A percentile compares a stretch with the other conserved stretches of the same genome.
These are phyloP conservation scores for Lasioglossum villosulum DNA, from an alignment of 2,888 invertebrate genomes.

Conservation along the genomic window DNA sequence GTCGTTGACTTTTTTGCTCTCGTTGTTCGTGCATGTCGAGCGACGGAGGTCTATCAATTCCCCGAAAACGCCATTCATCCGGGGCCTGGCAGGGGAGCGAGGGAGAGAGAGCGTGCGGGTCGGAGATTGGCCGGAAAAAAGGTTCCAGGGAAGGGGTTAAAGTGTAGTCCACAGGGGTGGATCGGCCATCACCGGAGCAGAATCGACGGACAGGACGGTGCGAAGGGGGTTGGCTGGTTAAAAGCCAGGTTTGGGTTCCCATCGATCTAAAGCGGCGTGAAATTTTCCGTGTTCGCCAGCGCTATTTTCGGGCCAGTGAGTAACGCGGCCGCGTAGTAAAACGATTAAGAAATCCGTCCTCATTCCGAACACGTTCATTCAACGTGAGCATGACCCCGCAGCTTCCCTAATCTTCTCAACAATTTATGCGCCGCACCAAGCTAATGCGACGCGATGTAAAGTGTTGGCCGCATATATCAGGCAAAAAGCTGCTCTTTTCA, in stretches of 20 bases:
- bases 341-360: constrained; percentile 50
- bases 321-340: constrained; percentile 45
- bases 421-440: constrained; percentile 31
- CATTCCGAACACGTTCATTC: constrained; percentile 12
- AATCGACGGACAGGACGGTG: constrained; percentile 35
- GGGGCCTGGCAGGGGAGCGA: constrained; percentile 32
- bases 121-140: constrained; percentile 60
- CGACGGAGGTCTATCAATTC: constrained; percentile 69
- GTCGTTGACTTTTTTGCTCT: constrained; percentile 22
- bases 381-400: constrained; percentile 1
- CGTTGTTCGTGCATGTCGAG: constrained; percentile 56
- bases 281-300: constrained; percentile 59
- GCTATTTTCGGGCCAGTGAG: constrained; percentile 51
- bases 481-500: not conserved
- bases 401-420: constrained; percentile 43
- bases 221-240: constrained; percentile 57
- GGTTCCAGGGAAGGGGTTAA: constrained; percentile 36
- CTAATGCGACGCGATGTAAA: constrained; percentile 29
- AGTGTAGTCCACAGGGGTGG: constrained; percentile 36
- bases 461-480: not conserved
- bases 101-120: constrained; percentile 27
- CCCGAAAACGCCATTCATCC: constrained; percentile 65
- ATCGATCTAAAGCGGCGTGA: constrained; percentile 63
- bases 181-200: constrained; percentile 15
- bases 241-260: constrained; percentile 63